Percentiles rank a stretch among this genome's conserved stretches.
These are phyloP conservation scores for Nipponia nippon DNA, from an alignment of 2,113 vertebrate genomes.

Conservation along the genomic window DNA sequence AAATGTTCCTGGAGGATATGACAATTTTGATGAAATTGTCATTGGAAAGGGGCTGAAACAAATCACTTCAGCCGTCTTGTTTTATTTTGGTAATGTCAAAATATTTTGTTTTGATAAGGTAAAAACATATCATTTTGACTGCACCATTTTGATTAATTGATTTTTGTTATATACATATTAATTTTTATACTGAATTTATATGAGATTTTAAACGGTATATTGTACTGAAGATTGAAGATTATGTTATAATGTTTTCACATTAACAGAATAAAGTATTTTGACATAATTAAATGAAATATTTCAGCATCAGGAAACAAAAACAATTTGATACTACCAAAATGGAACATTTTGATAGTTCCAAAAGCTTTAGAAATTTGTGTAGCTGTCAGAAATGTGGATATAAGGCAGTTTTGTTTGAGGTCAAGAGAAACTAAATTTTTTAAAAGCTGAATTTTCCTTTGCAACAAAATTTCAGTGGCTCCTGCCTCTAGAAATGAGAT, in stretches of 20 bases:
- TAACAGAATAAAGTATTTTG: background rate
- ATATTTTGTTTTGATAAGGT: constrained; percentile 16
- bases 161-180: background rate
- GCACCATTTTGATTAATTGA: background rate
- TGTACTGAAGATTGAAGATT: background rate
- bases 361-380: background rate
- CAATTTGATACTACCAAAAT: background rate
- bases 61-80: constrained; percentile 15
- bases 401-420: background rate
- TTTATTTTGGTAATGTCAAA: constrained; percentile 30
- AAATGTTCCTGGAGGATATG: background rate
- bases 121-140: background rate
- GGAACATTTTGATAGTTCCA: background rate
- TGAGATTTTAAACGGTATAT: background rate
- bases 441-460: background rate
- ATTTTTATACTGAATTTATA: background rate
- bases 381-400: background rate
- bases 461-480: background rate
- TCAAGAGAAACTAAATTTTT: background rate
- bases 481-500: background rate
- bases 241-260: background rate
- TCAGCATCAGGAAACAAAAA: background rate
- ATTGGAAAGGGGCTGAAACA: background rate
- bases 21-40: constrained; percentile 44
- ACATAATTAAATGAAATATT: background rate